These are phyloP conservation scores for Malurus leucopterus DNA, from an alignment of 2,797 vertebrate genomes.

Conservation along the genomic window DNA sequence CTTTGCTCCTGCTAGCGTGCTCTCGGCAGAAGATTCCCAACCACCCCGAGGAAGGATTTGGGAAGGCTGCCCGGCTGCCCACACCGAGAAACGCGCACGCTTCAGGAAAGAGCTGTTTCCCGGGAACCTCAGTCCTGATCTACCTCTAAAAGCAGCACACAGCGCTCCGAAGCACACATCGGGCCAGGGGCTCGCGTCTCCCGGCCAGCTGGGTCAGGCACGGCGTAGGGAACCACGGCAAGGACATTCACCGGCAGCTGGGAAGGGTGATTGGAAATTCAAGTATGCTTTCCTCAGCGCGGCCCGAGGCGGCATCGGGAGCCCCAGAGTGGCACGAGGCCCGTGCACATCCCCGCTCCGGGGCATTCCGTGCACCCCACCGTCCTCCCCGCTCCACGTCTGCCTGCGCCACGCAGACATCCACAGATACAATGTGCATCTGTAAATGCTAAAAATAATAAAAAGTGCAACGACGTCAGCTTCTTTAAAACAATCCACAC, in stretches of 20 bases:
- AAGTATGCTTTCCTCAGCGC: constrained; percentile 68
- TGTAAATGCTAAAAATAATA: constrained; percentile 64
- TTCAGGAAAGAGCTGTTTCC: constrained; percentile 2
- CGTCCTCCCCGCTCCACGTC: constrained; percentile 43
- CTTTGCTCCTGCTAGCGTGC: constrained; percentile 1
- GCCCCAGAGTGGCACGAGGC: constrained; percentile 39
- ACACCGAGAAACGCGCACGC: not conserved
- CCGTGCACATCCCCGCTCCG: constrained; percentile 13
- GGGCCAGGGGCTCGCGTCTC: not conserved
- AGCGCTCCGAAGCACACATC: too few relatives aligned
- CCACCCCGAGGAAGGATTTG: not conserved
- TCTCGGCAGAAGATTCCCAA: not conserved
- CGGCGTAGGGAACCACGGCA: constrained; percentile 32
- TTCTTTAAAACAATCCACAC: constrained; percentile 66
- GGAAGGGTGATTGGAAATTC: constrained; percentile 70
- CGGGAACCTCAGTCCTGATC: not conserved
- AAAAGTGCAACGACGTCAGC: constrained; percentile 77
- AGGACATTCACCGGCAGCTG: constrained; percentile 58
- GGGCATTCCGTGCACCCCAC: constrained; percentile 49
- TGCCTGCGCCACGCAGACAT: constrained; percentile 56
- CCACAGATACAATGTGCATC: constrained; percentile 74
- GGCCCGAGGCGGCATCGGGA: not conserved
- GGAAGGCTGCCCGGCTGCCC: constrained; percentile 24
- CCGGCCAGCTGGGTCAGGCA: constrained; percentile 31
- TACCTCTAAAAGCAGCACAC: not conserved